Percentiles rank a stretch among this genome's conserved stretches.
Evolutionary conservation across 2,113 vertebrate genomes (phyloP).

Genomic region (Bos javanicus): DNA sequence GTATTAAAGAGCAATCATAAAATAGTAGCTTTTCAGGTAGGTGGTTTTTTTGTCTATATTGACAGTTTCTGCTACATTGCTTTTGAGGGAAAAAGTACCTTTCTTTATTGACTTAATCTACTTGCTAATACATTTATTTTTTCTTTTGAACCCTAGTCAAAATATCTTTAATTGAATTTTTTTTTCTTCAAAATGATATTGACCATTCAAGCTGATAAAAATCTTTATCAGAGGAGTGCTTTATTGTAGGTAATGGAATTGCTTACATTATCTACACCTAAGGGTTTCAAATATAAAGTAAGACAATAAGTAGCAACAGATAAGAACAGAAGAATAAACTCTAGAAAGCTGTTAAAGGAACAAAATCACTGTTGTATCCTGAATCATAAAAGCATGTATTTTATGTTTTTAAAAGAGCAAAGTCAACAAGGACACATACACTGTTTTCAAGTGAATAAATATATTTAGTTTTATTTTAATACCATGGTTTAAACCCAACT

Average conservation of each 20-base stretch:
- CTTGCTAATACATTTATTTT: background rate
- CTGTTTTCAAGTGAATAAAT: slow-evolving; percentile 40
- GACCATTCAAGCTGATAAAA: background rate
- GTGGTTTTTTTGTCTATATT: background rate
- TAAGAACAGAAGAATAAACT: background rate
- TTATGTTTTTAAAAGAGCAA: background rate
- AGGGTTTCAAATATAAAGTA: slow-evolving; percentile 1
- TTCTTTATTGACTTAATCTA: background rate
- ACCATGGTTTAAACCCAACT: background rate
- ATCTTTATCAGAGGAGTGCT: background rate
- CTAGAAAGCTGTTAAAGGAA: background rate
- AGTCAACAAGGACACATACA: background rate
- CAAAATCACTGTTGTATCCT: background rate
- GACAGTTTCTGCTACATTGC: background rate
- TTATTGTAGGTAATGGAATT: background rate
- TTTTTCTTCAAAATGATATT: slow-evolving; percentile 28
- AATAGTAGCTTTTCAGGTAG: background rate
- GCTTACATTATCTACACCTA: background rate
- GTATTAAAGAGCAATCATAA: background rate
- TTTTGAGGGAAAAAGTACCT: background rate
- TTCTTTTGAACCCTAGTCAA: background rate
- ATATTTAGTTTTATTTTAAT: slow-evolving; percentile 55
- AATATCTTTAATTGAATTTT: background rate
- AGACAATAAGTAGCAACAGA: background rate
- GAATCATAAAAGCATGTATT: background rate